A percentile compares a stretch with the other conserved stretches of the same genome.
Conservation (phyloP, 2,797 vertebrate species). For the Lagocephalus sceleratus region DNA sequence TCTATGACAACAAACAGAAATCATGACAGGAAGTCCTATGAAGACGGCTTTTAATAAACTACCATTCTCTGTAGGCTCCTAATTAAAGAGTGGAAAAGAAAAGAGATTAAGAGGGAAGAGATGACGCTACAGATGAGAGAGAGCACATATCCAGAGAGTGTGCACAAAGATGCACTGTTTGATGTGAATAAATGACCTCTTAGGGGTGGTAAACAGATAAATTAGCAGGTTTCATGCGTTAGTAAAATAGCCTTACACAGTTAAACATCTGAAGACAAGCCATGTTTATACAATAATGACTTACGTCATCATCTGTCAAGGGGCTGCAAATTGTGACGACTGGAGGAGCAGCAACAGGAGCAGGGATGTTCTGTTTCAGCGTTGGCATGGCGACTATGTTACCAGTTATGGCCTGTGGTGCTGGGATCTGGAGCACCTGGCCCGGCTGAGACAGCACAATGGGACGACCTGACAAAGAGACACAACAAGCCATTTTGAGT, state of each 20-base stretch:
- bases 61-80: slow-evolving; percentile 21
- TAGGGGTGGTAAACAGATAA: too few species aligned
- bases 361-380: slow-evolving; percentile 67
- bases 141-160: background rate
- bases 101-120: slow-evolving; percentile 2
- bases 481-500: slow-evolving; percentile 31
- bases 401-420: slow-evolving; percentile 72
- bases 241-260: too few species aligned
- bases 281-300: slow-evolving; percentile 55
- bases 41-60: slow-evolving; percentile 18
- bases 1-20: slow-evolving; percentile 9
- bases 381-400: slow-evolving; percentile 73
- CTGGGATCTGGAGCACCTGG: slow-evolving; percentile 84
- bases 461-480: slow-evolving; percentile 72
- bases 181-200: background rate
- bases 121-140: slow-evolving; percentile 1
- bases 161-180: background rate
- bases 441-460: slow-evolving; percentile 82
- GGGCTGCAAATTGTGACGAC: slow-evolving; percentile 51
- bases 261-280: too few species aligned
- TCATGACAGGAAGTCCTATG: slow-evolving; percentile 8
- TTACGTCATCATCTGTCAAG: slow-evolving; percentile 84
- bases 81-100: slow-evolving; percentile 24
- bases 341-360: slow-evolving; percentile 45
- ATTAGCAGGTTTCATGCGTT: too few species aligned